Evolutionary conservation across 2,888 invertebrate genomes (phyloP), one percentile per base, ranked within the genome.

Genomic region (Microctonus aethiopoides): DNA sequence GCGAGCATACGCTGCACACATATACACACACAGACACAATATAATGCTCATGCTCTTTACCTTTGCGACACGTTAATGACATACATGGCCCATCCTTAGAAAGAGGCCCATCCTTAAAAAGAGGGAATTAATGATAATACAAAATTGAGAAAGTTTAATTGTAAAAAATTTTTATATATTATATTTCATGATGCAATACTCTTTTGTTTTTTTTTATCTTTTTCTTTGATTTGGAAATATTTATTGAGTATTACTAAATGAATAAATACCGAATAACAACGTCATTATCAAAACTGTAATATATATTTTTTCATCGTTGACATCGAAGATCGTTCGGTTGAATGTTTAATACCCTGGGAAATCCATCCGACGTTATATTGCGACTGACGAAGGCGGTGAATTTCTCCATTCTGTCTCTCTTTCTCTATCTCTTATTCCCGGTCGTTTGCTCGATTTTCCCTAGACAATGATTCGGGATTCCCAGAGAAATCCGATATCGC

Each of bases 11-110:
- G n/a, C n/a, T n/a, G n/a, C 29, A 29, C 3, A 29, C 29, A 29
- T 29, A 29, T 5, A 29, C 7, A 5, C 29, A 29, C 29, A 29
- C 4, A 7, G 29, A 29, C 77, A 81, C 82, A 80, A 81, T 81
- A 78, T 79, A 77, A 46, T 46, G 46, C 16, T 16, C 16, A n/a
- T 16, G 46, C 80, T 78, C 77, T 74, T 79, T 77, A 78, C 79
- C 80, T 79, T 79, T 78, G 80, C 81, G 80, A 81, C 81, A 80
- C 81, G 79, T 79, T 83, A 83, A 83, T 83, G 81, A 83, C 79
- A 78, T 79, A 83, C 83, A 81, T 81, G n/a, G n/a, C n/a, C n/a
- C n/a, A n/a, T n/a, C n/a, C n/a, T n/a, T n/a, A n/a, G n/a, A n/a
- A n/a, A n/a, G n/a, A n/a, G n/a, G n/a, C n/a, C n/a, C n/a, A n/a